phyloP scores from a whole-genome alignment of 2,797 vertebrate genomes.

The Gastrophryne carolinensis region DNA sequence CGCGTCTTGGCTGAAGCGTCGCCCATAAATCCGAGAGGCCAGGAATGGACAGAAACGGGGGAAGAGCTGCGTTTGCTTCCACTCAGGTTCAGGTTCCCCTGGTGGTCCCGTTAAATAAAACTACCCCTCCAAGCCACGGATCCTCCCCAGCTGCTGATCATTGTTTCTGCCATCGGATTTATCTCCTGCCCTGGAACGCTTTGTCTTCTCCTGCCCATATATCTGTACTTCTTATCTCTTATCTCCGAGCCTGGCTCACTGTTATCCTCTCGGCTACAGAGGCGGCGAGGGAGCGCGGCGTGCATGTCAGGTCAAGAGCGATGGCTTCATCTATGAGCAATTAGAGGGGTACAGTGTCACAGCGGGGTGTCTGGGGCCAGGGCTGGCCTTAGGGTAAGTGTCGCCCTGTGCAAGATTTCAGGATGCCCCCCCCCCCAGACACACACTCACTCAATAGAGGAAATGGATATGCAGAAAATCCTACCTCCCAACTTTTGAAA shows the following conservation, averaged over 20 bases:
- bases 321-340: not conserved
- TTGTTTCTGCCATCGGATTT: not conserved
- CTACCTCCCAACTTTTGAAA: no score
- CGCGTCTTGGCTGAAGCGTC: not conserved
- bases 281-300: not conserved
- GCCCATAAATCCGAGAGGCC: not conserved
- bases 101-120: no score
- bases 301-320: not conserved
- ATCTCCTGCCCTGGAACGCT: not conserved
- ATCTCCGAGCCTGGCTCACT: not conserved
- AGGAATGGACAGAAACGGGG: not conserved
- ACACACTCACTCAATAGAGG: no score
- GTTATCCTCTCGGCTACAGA: not conserved
- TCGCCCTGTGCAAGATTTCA: no score
- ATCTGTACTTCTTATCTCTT: not conserved
- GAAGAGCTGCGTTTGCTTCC: not conserved
- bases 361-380: no score
- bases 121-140: not conserved
- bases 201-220: not conserved
- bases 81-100: no score
- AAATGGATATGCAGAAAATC: no score
- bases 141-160: not conserved
- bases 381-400: no score
- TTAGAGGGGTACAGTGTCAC: no score
- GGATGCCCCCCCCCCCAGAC: no score